These are phyloP conservation scores for Diachasma alloeum DNA, from an alignment of 1,140 invertebrate species.

Conservation along the genomic window DNA sequence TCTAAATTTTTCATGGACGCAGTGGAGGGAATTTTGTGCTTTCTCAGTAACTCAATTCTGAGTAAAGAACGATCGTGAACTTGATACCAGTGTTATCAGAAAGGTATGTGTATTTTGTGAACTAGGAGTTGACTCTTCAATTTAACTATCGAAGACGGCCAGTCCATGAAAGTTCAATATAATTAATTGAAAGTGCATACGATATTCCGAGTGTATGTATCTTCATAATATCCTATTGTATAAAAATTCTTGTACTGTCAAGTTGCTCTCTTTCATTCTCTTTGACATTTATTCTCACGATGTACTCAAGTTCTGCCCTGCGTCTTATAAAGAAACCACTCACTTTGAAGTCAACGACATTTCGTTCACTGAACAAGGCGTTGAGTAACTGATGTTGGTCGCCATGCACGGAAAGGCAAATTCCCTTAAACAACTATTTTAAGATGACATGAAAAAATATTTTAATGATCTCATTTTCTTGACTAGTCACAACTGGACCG, in stretches of 20 bases:
- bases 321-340: not conserved
- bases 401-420: no score
- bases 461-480: not conserved
- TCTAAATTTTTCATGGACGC: not conserved
- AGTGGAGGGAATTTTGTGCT: not conserved
- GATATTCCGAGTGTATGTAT: not conserved
- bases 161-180: no score
- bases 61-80: not conserved
- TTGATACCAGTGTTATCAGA: slow-evolving; percentile 39
- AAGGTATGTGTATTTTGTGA: slow-evolving; percentile 43
- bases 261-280: not conserved
- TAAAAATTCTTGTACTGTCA: not conserved
- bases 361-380: not conserved
- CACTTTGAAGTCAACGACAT: slow-evolving; percentile 50
- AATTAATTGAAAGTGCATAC: not conserved
- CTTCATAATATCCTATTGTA: not conserved
- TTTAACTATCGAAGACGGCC: no score
- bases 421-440: not conserved
- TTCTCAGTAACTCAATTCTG: not conserved
- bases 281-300: slow-evolving; percentile 34
- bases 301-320: not conserved
- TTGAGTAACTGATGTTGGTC: not conserved
- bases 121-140: not conserved
- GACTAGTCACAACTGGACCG: not conserved
- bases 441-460: not conserved